Conservation (phyloP, 2,797 vertebrate species). For the Neopelma chrysocephalum region DNA sequence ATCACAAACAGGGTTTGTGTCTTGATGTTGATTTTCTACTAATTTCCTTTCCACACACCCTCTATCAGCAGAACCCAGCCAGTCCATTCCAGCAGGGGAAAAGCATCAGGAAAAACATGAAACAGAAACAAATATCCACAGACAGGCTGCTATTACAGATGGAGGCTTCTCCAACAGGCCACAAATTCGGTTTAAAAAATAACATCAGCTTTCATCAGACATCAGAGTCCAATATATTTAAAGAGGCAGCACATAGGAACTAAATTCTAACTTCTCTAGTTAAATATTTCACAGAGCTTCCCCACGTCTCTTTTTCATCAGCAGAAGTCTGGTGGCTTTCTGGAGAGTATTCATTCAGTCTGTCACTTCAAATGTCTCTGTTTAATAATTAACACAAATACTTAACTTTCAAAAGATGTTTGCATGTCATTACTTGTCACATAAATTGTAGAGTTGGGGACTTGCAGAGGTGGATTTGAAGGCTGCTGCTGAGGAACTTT, state of each 20-base stretch:
- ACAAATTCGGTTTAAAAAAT: not conserved
- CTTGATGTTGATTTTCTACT: not conserved
- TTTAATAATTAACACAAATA: constrained; percentile 68
- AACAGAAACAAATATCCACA: not conserved
- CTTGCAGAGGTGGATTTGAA: constrained; percentile 49
- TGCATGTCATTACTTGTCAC: constrained; percentile 59
- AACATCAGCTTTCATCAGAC: not conserved
- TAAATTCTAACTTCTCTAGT: not conserved
- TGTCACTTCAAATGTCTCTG: constrained; percentile 37
- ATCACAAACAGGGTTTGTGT: not conserved
- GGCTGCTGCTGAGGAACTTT: constrained; percentile 32
- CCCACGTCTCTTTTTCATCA: not conserved
- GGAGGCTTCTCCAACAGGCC: not conserved
- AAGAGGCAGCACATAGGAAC: not conserved
- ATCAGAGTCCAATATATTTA: not conserved
- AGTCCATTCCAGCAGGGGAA: not conserved
- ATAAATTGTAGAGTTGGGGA: constrained; percentile 21
- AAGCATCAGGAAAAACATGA: not conserved
- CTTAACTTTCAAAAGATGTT: constrained; percentile 63
- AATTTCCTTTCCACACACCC: not conserved
- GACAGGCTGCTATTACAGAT: not conserved
- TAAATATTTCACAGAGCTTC: not conserved
- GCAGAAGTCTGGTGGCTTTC: not conserved
- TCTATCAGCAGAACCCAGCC: not conserved
- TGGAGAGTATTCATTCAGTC: not conserved